These are phyloP conservation scores for Tokudaia tokunoshimensis DNA, from an alignment of 2,797 vertebrate species.

Conservation along the genomic window DNA sequence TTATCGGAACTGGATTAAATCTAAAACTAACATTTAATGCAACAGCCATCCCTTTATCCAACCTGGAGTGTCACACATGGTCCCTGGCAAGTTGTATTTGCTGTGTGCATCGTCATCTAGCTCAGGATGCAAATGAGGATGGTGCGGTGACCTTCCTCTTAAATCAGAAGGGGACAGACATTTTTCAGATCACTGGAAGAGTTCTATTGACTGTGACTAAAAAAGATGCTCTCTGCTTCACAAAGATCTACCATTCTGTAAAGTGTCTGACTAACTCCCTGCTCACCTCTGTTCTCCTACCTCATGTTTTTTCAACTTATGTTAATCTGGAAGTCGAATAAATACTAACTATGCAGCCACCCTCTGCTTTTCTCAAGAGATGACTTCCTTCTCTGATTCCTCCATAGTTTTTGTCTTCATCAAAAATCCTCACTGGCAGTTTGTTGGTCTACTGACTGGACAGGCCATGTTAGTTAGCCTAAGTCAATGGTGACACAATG, in stretches of 20 bases:
- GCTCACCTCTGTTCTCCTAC: not conserved
- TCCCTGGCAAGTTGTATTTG: slow-evolving; percentile 26
- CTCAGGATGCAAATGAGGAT: not conserved
- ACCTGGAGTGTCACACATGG: not conserved
- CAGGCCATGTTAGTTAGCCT: not conserved
- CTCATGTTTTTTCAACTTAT: not conserved
- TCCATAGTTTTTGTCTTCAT: not conserved
- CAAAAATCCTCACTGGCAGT: not conserved
- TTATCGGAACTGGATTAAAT: slow-evolving; percentile 89
- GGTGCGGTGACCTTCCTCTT: not conserved
- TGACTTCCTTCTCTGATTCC: not conserved
- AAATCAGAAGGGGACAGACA: not conserved
- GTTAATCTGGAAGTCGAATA: not conserved
- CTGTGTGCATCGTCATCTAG: not conserved
- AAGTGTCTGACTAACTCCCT: not conserved
- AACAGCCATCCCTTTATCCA: slow-evolving; percentile 34
- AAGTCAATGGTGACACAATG: not conserved
- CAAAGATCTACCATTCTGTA: not conserved
- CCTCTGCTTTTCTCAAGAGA: not conserved
- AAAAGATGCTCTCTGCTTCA: not conserved
- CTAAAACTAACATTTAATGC: slow-evolving; percentile 87
- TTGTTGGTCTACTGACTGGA: not conserved
- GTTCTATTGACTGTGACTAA: not conserved
- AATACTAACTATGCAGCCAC: not conserved
- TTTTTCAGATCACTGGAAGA: not conserved